Base-by-base conservation (phyloP, 2,888 invertebrate genomes). In the Eugnorisma glareosa region DNA sequence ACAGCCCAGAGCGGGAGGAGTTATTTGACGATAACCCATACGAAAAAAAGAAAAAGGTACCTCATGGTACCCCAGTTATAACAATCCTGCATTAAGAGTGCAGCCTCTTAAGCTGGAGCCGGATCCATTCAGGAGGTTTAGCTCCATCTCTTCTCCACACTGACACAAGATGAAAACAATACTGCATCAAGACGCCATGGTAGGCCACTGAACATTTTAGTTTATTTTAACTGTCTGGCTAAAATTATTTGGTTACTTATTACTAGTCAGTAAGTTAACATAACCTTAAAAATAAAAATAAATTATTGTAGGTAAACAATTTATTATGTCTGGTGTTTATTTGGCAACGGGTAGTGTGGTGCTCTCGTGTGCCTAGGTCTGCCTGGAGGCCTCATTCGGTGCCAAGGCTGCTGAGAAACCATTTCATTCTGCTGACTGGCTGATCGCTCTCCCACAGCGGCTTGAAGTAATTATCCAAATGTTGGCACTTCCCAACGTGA, bases 391-490 rank as follows among this genome's bases (percentile, higher is more conserved):
- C 51, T 51, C 18, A n/a, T 5, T 5, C 28, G 28, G 28, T 0
- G 57, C 15, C 15, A 7, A 57, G 31, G 59, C 31, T 59, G 59
- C 59, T 59, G 3, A 59, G 59, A 59, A 8, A 59, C 59, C 31
- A 59, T 18, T 31, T 0, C 59, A 59, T 59, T 59, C 73, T 72
- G 18, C 13, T 13, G 51, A 18, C 3, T 31, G 40, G 31, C 1
- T 40, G 15, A 0, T 0, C 0, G 35, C 35, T 0, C 0, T 0
- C 0, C 71, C 72, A 73, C 18, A 43, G 13, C 10, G 40, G 13
- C 31, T n/a, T 43, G 72, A 48, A 72, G n/a, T 54, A 21, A 0
- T 13, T 6, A 0, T 43, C 6, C 18, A 73, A 73, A 11, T 0
- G 0, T 40, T 18, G 8, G 51, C 73, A 73, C 51, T n/a, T n/a